phyloP scores from a whole-genome alignment of 2,113 vertebrate genomes.

The Cyanoramphus novaezelandiae region DNA sequence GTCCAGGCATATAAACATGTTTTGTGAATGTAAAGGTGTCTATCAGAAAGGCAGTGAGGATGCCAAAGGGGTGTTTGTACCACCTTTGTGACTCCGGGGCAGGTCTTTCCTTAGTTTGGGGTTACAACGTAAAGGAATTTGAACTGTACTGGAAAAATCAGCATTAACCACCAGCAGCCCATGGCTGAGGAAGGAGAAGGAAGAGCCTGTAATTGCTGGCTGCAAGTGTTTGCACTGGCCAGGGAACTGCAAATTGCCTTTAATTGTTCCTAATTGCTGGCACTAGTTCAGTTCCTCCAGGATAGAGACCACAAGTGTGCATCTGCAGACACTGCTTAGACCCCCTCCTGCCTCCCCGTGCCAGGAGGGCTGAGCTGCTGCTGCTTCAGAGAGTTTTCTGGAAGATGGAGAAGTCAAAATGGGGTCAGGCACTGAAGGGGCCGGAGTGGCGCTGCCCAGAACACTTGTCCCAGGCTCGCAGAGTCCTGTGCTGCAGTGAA shows the following conservation, averaged over 20 bases:
- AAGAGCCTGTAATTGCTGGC: constrained; percentile 11
- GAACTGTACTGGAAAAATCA: neutral
- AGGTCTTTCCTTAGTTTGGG: accelerated
- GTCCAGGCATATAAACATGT: accelerated
- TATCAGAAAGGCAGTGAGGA: neutral
- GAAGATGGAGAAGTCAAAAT: accelerated
- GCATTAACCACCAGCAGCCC: neutral
- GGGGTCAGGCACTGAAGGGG: neutral
- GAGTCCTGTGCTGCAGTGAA: accelerated
- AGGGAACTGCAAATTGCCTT: constrained; percentile 34
- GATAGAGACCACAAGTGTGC: neutral
- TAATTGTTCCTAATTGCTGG: constrained; percentile 62
- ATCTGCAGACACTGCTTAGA: neutral
- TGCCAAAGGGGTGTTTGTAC: neutral
- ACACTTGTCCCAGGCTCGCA: accelerated
- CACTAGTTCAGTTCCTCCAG: constrained; percentile 1
- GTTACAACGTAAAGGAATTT: neutral
- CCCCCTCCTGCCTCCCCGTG: neutral
- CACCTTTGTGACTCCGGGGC: neutral
- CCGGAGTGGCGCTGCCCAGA: neutral
- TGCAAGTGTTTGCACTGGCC: constrained; percentile 46
- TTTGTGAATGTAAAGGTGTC: neutral
- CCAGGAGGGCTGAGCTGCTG: neutral
- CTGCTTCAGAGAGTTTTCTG: neutral
- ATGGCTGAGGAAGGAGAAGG: neutral